These are phyloP conservation scores for Stomatorhinus walkeri DNA, from an alignment of 2,797 vertebrate genomes.

Conservation along the genomic window DNA sequence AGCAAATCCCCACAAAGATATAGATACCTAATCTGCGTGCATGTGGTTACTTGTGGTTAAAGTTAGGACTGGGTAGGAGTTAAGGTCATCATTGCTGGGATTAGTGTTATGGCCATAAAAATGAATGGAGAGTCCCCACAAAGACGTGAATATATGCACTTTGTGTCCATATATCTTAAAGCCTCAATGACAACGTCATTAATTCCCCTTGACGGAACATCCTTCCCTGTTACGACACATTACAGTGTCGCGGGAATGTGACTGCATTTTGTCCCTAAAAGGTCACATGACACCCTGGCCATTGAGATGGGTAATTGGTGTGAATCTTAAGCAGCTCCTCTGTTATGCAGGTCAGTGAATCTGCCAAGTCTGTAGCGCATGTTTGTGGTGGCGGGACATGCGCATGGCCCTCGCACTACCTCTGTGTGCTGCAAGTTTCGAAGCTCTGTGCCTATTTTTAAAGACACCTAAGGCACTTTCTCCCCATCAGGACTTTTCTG, in stretches of 20 bases:
- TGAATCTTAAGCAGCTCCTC: background rate
- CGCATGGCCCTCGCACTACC: background rate
- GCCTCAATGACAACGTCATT: background rate
- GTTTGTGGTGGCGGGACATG: background rate
- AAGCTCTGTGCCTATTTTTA: conserved; percentile 1
- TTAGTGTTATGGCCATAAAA: background rate
- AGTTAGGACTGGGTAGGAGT: background rate
- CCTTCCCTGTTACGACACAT: background rate
- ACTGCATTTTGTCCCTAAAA: background rate
- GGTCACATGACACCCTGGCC: background rate
- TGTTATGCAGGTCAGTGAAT: background rate
- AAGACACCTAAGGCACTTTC: conserved; percentile 9
- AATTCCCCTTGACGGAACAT: background rate
- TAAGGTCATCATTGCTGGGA: background rate
- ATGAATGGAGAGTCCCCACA: background rate
- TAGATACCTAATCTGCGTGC: background rate
- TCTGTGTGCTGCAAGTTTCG: background rate
- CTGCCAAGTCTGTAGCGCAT: background rate
- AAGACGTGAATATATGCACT: background rate
- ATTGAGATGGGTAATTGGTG: background rate
- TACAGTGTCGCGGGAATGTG: background rate
- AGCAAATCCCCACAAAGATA: background rate
- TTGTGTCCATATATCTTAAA: background rate
- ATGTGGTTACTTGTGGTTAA: background rate
- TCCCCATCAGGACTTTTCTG: background rate